A percentile compares a stretch with the other conserved stretches of the same genome.
These are phyloP conservation scores for Lycocerus yunnanus DNA, from an alignment of 2,888 invertebrate species.

Conservation along the genomic window DNA sequence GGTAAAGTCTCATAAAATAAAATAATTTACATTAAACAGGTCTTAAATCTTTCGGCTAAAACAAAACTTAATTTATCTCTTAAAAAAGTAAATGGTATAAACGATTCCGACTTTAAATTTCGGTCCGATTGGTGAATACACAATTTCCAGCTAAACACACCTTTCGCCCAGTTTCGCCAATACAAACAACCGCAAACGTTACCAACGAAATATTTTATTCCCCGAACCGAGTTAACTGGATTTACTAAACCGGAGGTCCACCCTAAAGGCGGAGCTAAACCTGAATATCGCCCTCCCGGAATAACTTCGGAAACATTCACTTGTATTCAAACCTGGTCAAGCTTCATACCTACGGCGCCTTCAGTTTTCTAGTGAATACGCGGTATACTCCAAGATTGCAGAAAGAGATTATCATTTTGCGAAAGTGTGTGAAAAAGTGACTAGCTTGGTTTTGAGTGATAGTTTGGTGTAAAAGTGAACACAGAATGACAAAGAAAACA, in stretches of 20 bases:
- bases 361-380: slow-evolving; percentile 21
- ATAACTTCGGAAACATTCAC: slow-evolving; percentile 50
- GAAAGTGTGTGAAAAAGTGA: neutral
- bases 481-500: neutral
- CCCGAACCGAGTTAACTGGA: slow-evolving; percentile 35
- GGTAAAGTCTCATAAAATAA: slow-evolving; percentile 47
- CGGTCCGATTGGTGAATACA: slow-evolving; percentile 36
- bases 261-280: slow-evolving; percentile 41
- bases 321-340: slow-evolving; percentile 53
- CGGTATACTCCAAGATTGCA: neutral
- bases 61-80: slow-evolving; percentile 56
- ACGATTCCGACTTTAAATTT: slow-evolving; percentile 33
- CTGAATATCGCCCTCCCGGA: slow-evolving; percentile 41
- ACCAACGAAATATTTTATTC: slow-evolving; percentile 30
- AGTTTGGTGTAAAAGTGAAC: neutral
- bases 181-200: slow-evolving; percentile 10
- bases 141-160: slow-evolving; percentile 36
- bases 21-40: slow-evolving; percentile 56
- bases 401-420: neutral
- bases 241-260: slow-evolving; percentile 1
- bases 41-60: slow-evolving; percentile 55
- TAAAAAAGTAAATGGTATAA: slow-evolving; percentile 52
- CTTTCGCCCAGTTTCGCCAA: slow-evolving; percentile 34
- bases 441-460: neutral
- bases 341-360: slow-evolving; percentile 31